Percentiles rank a stretch among this genome's conserved stretches.
These are phyloP conservation scores for Candoia aspera DNA, from an alignment of 2,113 vertebrate species.

Conservation along the genomic window DNA sequence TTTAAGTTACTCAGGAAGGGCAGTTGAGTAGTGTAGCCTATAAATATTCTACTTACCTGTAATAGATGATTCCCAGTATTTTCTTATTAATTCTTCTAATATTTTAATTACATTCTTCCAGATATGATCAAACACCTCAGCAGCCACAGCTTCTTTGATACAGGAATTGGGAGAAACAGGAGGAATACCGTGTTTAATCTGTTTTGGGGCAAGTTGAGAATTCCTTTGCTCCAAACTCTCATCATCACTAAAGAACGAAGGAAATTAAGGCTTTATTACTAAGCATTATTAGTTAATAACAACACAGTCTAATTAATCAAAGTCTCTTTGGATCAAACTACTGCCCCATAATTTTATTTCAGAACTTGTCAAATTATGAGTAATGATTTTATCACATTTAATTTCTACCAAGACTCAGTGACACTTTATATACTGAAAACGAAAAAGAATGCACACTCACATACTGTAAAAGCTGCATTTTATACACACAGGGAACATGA, in stretches of 20 bases:
- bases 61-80: slow-evolving; percentile 71
- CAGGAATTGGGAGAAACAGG: slow-evolving; percentile 82
- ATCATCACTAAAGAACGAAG: slow-evolving; percentile 73
- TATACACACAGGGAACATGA: neutral
- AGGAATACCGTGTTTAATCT: slow-evolving; percentile 73
- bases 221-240: slow-evolving; percentile 70
- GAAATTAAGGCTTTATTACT: slow-evolving; percentile 49
- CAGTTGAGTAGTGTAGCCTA: accelerated
- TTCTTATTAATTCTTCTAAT: slow-evolving; percentile 75
- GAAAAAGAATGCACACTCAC: neutral
- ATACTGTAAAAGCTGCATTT: neutral
- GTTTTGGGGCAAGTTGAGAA: slow-evolving; percentile 42
- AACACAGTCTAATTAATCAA: neutral
- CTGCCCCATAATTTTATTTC: neutral
- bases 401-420: neutral
- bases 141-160: slow-evolving; percentile 76
- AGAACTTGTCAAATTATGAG: neutral
- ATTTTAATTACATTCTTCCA: slow-evolving; percentile 75
- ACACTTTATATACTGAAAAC: neutral
- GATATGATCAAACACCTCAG: slow-evolving; percentile 79
- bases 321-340: slow-evolving; percentile 6
- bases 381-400: neutral
- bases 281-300: neutral
- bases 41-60: slow-evolving; percentile 68
- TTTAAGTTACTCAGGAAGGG: neutral